phyloP scores from a whole-genome alignment of 2,797 vertebrate species.

The Mallotus villosus region DNA sequence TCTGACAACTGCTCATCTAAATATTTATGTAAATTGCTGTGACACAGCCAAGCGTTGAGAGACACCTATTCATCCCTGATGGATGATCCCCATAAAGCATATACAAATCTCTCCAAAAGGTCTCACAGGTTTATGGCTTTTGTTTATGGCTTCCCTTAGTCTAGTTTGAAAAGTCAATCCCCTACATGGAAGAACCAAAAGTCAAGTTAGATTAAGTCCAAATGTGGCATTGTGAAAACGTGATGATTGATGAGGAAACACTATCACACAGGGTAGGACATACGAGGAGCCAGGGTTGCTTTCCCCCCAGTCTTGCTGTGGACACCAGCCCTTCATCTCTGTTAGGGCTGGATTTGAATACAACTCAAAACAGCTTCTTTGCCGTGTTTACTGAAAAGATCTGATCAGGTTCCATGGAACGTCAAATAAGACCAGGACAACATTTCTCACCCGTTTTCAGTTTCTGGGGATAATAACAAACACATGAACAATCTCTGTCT shows the following conservation, averaged over 20 bases:
- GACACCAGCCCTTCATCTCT: constrained; percentile 28
- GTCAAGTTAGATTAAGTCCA: constrained; percentile 44
- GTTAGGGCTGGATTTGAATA: constrained; percentile 19
- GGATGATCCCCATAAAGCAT: too few relatives aligned
- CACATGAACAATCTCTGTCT: constrained; percentile 55
- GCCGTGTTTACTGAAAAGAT: constrained; percentile 42
- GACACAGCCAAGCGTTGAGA: too few relatives aligned
- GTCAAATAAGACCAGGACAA: constrained; percentile 28
- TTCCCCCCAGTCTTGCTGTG: constrained; percentile 1
- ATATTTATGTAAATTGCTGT: too few relatives aligned
- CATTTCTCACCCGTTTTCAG: constrained; percentile 45
- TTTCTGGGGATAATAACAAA: constrained; percentile 51
- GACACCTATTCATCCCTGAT: too few relatives aligned
- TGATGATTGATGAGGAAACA: constrained; percentile 45
- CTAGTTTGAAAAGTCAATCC: background rate
- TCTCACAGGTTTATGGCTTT: constrained; percentile 24
- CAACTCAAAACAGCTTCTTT: constrained; percentile 23
- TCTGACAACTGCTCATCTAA: too few relatives aligned
- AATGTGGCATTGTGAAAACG: constrained; percentile 49
- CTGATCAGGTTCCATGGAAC: constrained; percentile 39
- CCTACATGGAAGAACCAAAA: constrained; percentile 35
- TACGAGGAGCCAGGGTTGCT: constrained; percentile 7
- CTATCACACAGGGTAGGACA: constrained; percentile 9
- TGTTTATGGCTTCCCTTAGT: constrained; percentile 26
- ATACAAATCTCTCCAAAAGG: too few relatives aligned